Evolutionary conservation across 2,113 vertebrate species (phyloP), one percentile per base, ranked within the genome.

Genomic region (Gulo gulo): DNA sequence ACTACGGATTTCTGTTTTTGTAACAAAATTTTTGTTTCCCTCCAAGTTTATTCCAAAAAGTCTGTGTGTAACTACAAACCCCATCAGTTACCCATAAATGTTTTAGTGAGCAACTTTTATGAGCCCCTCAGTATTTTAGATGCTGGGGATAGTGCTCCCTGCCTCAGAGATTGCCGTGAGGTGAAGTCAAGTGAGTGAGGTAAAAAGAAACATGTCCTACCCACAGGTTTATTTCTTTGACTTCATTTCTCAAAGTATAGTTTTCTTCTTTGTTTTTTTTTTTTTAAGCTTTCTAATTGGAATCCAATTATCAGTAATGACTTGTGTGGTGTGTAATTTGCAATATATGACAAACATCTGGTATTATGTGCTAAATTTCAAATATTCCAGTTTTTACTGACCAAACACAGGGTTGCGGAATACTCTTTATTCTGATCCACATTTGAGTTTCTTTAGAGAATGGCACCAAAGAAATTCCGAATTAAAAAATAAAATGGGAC

Each of bases 401-500:
- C 24, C 87, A 92, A 87, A 67, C 1, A 21, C 2, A 47, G 16
- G 10, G 8, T n/a, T 73, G 61, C n/a, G 6, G 1, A 52, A 1
- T 45, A 1, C 11, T 76, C 61, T 86, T 73, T 47, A 76, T 82
- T 91, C 88, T 67, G 2, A 18, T 79, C 80, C n/a, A 85, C n/a
- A 21, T 45, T 61, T 65, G 39, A 83, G 7, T 91, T 82, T 67
- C 71, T 88, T 74, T 29, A 85, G 42, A 95, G 21, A 95, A 94
- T 15, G 20, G 31, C 31, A 93, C n/a, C 71, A 92, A 88, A 36
- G 88, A 82, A 97, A 67, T 73, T 96, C 71, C 71, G 91, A 97
- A 95, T 91, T 94, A 73, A 96, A 95, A 71, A 88, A 92, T 96
- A 69, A 96, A 97, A 92, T 59, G 50, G 39, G 34, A 92, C 31